phyloP scores from a whole-genome alignment of 2,888 invertebrate species.

The Volucella inflata region DNA sequence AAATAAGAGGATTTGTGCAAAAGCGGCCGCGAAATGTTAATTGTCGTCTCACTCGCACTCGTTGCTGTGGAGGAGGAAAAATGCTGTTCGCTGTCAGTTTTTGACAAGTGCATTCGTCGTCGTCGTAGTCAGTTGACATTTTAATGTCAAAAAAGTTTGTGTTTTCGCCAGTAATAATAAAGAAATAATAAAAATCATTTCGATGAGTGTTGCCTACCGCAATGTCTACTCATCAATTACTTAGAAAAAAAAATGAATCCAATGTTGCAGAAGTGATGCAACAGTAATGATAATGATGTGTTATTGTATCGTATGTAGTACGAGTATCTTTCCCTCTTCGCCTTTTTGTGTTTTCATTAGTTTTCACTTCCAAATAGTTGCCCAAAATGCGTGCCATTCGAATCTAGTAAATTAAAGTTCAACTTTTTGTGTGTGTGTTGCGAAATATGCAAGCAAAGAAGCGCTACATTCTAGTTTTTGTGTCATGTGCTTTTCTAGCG shows the following conservation, averaged over 20 bases:
- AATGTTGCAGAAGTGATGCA: conserved; percentile 3
- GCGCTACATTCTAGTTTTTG: conserved; percentile 90
- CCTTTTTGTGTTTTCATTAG: conserved; percentile 56
- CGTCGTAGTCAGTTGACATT: conserved; percentile 58
- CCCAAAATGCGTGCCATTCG: conserved; percentile 68
- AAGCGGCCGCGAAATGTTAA: conserved; percentile 69
- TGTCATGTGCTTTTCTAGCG: conserved; percentile 91
- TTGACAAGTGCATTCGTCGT: conserved; percentile 70
- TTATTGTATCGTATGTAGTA: conserved; percentile 21
- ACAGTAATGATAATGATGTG: conserved; percentile 22
- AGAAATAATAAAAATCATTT: conserved; percentile 14
- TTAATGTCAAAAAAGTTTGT: conserved; percentile 73
- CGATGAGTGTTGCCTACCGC: conserved; percentile 15
- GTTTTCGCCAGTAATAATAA: conserved; percentile 38
- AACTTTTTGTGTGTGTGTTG: conserved; percentile 50
- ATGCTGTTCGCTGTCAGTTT: conserved; percentile 62
- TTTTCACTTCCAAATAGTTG: conserved; percentile 47
- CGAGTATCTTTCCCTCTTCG: conserved; percentile 33
- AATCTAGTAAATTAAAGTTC: conserved; percentile 64
- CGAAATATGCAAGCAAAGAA: conserved; percentile 92
- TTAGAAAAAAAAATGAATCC: neutral
- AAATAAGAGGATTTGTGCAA: conserved; percentile 51
- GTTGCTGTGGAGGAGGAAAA: conserved; percentile 29
- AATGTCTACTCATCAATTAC: neutral
- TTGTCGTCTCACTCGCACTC: conserved; percentile 61